Percentiles rank a stretch among this genome's conserved stretches.
phyloP scores from a whole-genome alignment of 2,888 invertebrate genomes.

The Saturnia pavonia region DNA sequence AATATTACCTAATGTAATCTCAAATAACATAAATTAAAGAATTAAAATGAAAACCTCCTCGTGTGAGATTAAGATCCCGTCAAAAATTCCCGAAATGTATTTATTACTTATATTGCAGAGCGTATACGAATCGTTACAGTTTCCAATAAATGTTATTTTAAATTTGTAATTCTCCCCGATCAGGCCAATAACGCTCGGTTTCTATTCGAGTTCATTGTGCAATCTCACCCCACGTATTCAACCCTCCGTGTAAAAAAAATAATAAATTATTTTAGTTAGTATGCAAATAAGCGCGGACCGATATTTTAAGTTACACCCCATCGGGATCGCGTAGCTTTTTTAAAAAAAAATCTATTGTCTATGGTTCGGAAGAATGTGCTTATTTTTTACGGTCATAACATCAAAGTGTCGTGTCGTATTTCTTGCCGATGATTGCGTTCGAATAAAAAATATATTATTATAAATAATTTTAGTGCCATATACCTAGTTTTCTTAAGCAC shows the following conservation, averaged over 20 bases:
- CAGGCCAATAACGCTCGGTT: constrained; percentile 77
- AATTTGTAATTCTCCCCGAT: constrained; percentile 54
- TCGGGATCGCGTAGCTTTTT: constrained; percentile 65
- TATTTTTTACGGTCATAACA: constrained; percentile 18
- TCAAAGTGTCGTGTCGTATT: constrained; percentile 14
- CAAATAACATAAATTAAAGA: too few species aligned
- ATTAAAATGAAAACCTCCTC: not conserved
- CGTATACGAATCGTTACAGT: constrained; percentile 21
- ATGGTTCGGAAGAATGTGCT: constrained; percentile 57
- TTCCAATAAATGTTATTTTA: constrained; percentile 57
- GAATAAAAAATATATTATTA: constrained; percentile 7
- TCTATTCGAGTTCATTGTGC: constrained; percentile 76
- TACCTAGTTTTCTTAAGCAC: not conserved
- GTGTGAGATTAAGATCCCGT: not conserved
- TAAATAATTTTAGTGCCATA: not conserved
- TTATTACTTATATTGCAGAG: constrained; percentile 15
- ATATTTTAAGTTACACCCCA: constrained; percentile 80
- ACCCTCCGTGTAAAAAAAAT: constrained; percentile 74
- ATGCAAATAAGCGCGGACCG: constrained; percentile 79
- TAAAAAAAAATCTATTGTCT: constrained; percentile 61
- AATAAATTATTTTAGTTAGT: constrained; percentile 83
- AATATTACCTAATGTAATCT: too few species aligned
- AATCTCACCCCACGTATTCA: constrained; percentile 68
- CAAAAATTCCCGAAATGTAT: not conserved
- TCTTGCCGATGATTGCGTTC: constrained; percentile 11